phyloP scores from a whole-genome alignment of 2,113 vertebrate species.

The Proteles cristata region DNA sequence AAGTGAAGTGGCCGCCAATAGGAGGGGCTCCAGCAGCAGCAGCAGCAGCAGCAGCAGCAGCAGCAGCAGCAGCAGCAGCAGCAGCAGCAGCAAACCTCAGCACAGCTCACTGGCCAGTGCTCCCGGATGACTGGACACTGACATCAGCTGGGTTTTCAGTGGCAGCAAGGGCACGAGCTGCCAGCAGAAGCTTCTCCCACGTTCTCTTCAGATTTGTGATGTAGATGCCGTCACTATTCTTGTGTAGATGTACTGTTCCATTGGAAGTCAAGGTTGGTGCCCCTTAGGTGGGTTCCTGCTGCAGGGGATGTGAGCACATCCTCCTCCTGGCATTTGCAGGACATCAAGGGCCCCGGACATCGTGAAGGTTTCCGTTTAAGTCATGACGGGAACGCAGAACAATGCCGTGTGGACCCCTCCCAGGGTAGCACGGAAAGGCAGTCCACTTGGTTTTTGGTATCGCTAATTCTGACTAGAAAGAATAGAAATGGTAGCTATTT shows the following conservation, averaged over 20 bases:
- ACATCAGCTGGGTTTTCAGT: background rate
- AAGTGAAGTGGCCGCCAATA: background rate
- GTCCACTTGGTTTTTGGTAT: background rate
- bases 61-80: background rate
- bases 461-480: slow-evolving; percentile 12
- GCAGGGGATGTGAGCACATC: background rate
- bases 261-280: background rate
- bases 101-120: background rate
- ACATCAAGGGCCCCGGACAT: background rate
- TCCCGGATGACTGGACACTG: background rate
- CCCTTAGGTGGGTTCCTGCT: background rate
- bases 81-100: background rate
- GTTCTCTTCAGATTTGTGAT: background rate
- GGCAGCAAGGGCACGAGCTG: background rate
- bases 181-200: background rate
- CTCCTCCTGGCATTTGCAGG: background rate
- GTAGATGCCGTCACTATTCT: background rate
- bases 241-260: background rate
- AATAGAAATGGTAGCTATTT: background rate
- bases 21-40: background rate
- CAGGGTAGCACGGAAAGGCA: background rate
- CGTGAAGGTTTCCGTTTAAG: background rate
- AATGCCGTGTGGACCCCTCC: background rate
- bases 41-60: background rate
- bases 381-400: background rate